Percentiles rank a stretch among this genome's conserved stretches.
Conservation (phyloP, 2,888 invertebrate genomes). For the Chrysopilus asiliformis region DNA sequence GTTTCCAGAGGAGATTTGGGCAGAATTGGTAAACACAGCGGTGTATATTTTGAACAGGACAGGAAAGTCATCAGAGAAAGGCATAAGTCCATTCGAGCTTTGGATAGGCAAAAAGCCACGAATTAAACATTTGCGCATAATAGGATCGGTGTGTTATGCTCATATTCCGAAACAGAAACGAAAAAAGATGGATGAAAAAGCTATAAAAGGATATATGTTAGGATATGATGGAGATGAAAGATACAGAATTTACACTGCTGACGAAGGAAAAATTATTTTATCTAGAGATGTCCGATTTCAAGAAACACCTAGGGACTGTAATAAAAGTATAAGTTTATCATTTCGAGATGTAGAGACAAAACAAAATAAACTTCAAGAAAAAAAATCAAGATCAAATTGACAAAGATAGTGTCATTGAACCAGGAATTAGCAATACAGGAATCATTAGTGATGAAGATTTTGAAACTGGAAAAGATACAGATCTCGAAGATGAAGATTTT, state of each 20-base stretch:
- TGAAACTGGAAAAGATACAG: too few relatives aligned
- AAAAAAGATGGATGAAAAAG: slow-evolving; percentile 9
- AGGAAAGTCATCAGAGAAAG: slow-evolving; percentile 2
- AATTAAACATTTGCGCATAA: slow-evolving; percentile 11
- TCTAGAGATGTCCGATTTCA: neutral
- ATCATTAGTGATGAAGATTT: too few relatives aligned
- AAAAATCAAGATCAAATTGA: neutral
- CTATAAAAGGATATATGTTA: neutral
- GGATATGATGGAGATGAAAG: slow-evolving; percentile 10
- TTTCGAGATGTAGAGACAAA: too few relatives aligned
- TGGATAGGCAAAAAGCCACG: slow-evolving; percentile 12
- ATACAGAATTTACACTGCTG: slow-evolving; percentile 4
- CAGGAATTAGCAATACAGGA: too few relatives aligned
- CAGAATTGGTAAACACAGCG: neutral
- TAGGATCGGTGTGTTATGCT: slow-evolving; percentile 9
- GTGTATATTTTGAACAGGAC: slow-evolving; percentile 3
- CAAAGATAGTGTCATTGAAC: too few relatives aligned
- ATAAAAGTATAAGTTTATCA: neutral
- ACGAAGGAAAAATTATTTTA: neutral
- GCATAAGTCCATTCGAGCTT: slow-evolving; percentile 8
- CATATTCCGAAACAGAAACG: slow-evolving; percentile 13
- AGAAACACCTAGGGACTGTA: neutral
- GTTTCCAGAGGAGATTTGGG: slow-evolving; percentile 2
- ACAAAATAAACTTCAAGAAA: too few relatives aligned
- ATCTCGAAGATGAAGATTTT: too few relatives aligned